These are phyloP conservation scores for Noctua comes DNA, from an alignment of 2,888 invertebrate genomes.

Conservation along the genomic window DNA sequence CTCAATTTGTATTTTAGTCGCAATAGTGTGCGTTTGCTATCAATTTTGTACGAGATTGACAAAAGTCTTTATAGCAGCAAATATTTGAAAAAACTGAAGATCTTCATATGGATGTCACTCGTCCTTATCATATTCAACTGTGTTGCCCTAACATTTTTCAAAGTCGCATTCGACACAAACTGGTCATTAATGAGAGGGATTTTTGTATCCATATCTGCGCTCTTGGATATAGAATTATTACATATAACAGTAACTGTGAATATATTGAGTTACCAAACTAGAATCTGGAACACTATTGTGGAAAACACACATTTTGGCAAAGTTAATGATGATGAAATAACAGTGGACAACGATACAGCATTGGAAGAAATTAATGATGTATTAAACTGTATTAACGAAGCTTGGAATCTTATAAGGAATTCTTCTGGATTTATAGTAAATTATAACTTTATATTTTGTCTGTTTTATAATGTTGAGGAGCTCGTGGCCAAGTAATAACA, in stretches of 20 bases:
- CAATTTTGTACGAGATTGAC: constrained; percentile 28
- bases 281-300: constrained; percentile 33
- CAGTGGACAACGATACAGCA: constrained; percentile 14
- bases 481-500: too few relatives aligned
- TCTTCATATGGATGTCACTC: constrained; percentile 25
- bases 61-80: background rate
- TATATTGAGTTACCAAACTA: constrained; percentile 27
- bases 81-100: constrained; percentile 20
- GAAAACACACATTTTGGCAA: constrained; percentile 4
- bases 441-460: background rate
- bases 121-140: constrained; percentile 7
- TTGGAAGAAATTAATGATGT: constrained; percentile 34
- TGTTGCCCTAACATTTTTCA: constrained; percentile 18
- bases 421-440: constrained; percentile 40
- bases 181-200: constrained; percentile 44
- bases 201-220: constrained; percentile 24
- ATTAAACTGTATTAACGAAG: constrained; percentile 28
- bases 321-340: constrained; percentile 24
- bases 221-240: constrained; percentile 45
- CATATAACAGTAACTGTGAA: constrained; percentile 13
- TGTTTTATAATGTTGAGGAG: background rate
- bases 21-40: constrained; percentile 31
- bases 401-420: constrained; percentile 40
- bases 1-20: constrained; percentile 45
- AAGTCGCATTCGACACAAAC: background rate